Evolutionary conservation across 2,888 invertebrate genomes (phyloP).

Genomic region (Lycophotia porphyrea): DNA sequence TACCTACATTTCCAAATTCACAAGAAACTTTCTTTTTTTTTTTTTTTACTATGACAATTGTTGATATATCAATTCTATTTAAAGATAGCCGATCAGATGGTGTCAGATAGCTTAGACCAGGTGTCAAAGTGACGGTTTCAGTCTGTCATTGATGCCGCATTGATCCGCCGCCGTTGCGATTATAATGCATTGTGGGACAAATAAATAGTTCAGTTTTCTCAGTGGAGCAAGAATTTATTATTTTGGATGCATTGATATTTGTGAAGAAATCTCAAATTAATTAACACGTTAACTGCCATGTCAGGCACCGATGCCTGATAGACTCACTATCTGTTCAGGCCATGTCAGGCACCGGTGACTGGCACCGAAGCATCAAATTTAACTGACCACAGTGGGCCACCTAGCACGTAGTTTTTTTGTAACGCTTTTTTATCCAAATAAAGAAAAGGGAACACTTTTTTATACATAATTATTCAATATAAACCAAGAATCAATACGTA

Average conservation of each 20-base stretch:
- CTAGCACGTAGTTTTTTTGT: no score
- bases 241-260: neutral
- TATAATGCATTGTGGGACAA: slow-evolving; percentile 61
- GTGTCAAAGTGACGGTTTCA: slow-evolving; percentile 74
- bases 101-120: slow-evolving; percentile 75
- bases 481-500: no score
- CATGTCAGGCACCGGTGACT: no score
- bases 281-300: no score
- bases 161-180: slow-evolving; percentile 60
- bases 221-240: neutral
- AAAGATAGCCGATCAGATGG: slow-evolving; percentile 51
- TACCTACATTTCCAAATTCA: neutral
- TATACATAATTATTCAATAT: no score
- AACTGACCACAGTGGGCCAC: no score
- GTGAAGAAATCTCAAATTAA: neutral
- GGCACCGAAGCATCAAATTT: no score
- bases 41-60: neutral
- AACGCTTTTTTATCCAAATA: no score
- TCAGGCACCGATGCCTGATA: no score
- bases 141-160: slow-evolving; percentile 66
- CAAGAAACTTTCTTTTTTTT: neutral
- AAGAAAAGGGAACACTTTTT: no score
- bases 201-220: slow-evolving; percentile 34
- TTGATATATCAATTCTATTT: slow-evolving; percentile 50
- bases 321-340: no score